Conservation (phyloP, 2,113 vertebrate genomes). For the Columba janthina region DNA sequence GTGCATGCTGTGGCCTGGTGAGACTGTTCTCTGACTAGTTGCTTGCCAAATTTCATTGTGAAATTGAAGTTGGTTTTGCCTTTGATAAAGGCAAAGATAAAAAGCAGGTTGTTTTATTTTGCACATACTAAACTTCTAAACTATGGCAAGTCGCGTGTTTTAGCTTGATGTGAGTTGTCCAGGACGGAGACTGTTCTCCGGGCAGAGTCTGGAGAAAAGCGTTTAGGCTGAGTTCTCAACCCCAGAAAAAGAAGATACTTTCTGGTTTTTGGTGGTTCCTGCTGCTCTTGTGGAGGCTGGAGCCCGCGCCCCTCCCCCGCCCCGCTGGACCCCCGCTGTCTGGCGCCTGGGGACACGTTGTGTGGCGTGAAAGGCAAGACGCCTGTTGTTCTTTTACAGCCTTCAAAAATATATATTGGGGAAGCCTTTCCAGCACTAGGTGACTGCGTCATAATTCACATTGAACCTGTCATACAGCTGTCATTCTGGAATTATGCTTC, state of each 20-base stretch:
- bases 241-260: constrained; percentile 66
- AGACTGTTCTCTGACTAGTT: constrained; percentile 8
- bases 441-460: background rate
- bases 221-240: constrained; percentile 66
- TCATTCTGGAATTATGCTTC: background rate
- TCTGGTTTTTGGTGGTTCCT: background rate
- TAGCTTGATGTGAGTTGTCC: background rate
- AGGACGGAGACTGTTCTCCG: background rate
- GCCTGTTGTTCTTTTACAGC: background rate
- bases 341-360: background rate
- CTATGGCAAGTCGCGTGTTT: background rate
- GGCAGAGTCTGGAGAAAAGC: background rate
- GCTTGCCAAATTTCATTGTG: constrained; percentile 70
- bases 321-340: background rate
- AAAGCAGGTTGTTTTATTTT: constrained; percentile 3
- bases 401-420: background rate
- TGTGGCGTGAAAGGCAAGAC: background rate
- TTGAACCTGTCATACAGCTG: background rate
- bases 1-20: background rate
- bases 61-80: constrained; percentile 60
- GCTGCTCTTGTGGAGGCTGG: background rate
- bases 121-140: background rate
- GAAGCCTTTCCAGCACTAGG: background rate
- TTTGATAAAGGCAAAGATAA: background rate
- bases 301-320: background rate